Evolutionary conservation across 2,797 vertebrate genomes (phyloP), one percentile per base, ranked within the genome.

Genomic region (Acridotheres tristis): DNA sequence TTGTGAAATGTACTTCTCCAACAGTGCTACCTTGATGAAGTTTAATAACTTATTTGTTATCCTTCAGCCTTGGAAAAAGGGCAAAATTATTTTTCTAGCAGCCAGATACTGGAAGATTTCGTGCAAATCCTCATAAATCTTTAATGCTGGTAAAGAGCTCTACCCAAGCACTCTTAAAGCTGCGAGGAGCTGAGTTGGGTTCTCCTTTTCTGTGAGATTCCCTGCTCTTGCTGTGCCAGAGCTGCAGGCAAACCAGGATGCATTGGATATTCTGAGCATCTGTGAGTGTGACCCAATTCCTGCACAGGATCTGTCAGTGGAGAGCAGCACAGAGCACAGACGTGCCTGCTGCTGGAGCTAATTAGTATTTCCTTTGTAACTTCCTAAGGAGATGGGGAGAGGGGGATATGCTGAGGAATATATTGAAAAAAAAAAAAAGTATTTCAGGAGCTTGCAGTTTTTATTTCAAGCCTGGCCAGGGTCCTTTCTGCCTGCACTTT

Each of bases 221-320:
- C 53, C 42, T 8, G 0, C 36, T 88, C 53, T 53, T 78, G 40
- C 63, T 72, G 81, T 74, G 50, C 42, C 47, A 40, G 76, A 54
- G 90, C 95, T 91, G 83, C 83, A 61, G 94, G 90, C 94, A 71
- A 65, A 22, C 4, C 83, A 76, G 27, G 43, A 5, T 4, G 72
- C 83, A 16, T 83, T 75, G 83, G 87, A 59, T 81, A 86, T 91
- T 69, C 93, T 55, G 81, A 94, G 84, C 93, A 76, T 59, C 85
- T 83, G 80, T 54, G 91, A 3, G 1, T 45, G 75, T 96, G 96
- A 96, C 95, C 93, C 95, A 96, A 7, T 96, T 96, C 9, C 67
- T 79, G 89, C 63, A 19, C 34, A 34, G 76, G 88, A 38, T 85
- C 84, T 96, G 89, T 50, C 88, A 83, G 71, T 0, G n/a, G 53